Evolutionary conservation across 2,113 vertebrate species (phyloP), one percentile per base, ranked within the genome.

Genomic region (Carollia perspicillata): DNA sequence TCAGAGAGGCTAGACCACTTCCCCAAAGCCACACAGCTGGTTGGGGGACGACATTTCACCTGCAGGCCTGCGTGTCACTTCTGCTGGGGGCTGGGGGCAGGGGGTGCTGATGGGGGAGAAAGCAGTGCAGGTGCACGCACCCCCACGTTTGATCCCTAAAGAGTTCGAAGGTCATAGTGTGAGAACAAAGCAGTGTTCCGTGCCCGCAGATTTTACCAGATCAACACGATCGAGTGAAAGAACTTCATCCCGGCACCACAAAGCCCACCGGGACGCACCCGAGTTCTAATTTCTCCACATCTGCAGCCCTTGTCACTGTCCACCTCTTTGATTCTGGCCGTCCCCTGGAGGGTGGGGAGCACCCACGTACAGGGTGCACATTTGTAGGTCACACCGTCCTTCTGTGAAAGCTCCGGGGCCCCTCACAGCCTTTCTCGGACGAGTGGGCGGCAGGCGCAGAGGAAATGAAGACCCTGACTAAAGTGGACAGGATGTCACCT

Each of bases 311-410:
- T 30, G 35, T 3, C 10, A 42, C 0, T 12, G 30, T 37, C 47
- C 16, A 3, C 60, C 35, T 89, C 81, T 47, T 12, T 7, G 0
- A 11, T 60, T 33, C 51, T 6, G 23, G 69, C 47, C 63, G 4
- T 47, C 5, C 16, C 69, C 69, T 20, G 0, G 47, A 0, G 4
- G 58, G 5, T 1, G 40, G 5, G 63, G 13, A 3, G 51, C 18
- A 17, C 20, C 68, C 78, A 22, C 18, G 30, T 7, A 13, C 2
- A 49, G 14, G 4, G 9, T 0, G 5, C 0, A 28, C 22, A 5
- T 49, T 7, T 6, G 3, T 0, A 35, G 30, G 12, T 11, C 13
- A 1, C n/a, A 0, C 17, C 0, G 14, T 28, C 6, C 14, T 4
- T 51, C 72, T 47, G 37, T 11, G 53, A 49, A 14, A 40, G n/a